Base-by-base conservation (phyloP, 2,888 invertebrate species). In the Brenthis daphne region DNA sequence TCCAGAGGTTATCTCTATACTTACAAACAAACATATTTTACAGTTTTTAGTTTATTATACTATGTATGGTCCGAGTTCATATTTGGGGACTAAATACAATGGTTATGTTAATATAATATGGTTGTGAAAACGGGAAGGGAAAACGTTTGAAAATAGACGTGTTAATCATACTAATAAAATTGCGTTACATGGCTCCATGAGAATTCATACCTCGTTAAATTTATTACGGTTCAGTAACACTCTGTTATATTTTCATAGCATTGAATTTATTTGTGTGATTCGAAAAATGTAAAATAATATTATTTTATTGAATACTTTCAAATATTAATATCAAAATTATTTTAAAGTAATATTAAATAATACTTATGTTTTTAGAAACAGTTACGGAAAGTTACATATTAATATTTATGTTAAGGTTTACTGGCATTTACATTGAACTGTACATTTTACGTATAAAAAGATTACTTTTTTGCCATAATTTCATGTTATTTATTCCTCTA, bases 81-180 rank as follows among this genome's bases (percentile, higher is more conserved):
- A 48, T 50, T 37, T 47, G 37, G 8, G 37, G 29, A 16, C 11
- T 57, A 47, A 29, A 29, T 33, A 20, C 5, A 14, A 29, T 11
- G 47, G 11, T 47, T 48, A 63, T 20, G 51, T 20, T 51, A 51
- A 63, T 51, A 63, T 51, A 63, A 63, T 53, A 13, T 53, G 50
- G 53, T 63, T 51, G 33, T 37, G 20, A 11, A 63, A 53, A 63
- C 8, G 53, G 37, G 37, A 63, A 43, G 53, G 37, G 53, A 37
- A 63, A 53, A 53, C 51, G n/a, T 37, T 63, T 63, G 37, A 43
- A 60, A 48, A 65, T 68, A 60, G 54, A 68, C 57, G 48, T 64
- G 65, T 60, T 65, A 68, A 68, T 61, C 51, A 56, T 51, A 65
- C 65, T 60, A 65, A 69, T 69, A 65, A 65, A 69, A 69, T 69